Base-by-base conservation (phyloP, 2,888 invertebrate species). In the Urechis unicinctus region DNA sequence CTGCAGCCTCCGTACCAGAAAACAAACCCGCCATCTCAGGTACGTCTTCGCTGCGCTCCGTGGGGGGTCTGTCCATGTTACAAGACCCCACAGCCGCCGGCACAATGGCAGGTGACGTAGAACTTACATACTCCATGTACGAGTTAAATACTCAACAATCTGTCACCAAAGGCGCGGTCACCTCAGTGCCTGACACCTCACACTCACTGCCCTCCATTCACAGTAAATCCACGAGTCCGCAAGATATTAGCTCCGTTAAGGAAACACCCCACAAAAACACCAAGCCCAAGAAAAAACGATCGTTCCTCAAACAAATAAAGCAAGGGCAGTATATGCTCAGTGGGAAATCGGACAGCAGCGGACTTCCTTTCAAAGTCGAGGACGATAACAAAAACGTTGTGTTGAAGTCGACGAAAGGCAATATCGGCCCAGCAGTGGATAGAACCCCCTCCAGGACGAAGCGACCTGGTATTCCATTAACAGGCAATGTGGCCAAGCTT, bases 31-130 rank as follows among this genome's bases (percentile, higher is more conserved):
- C n/a, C n/a, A n/a, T n/a, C n/a, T n/a, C n/a, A n/a, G n/a, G n/a
- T n/a, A n/a, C n/a, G n/a, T n/a, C n/a, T n/a, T 53, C 53, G 5
- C 21, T 26, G n/a, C 50, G 30, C 24, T 55, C 55, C 28, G n/a
- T 55, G 5, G 55, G 50, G 4, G 55, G 50, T 17, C 26, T 56
- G n/a, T 56, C 56, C 5, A 43, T 52, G n/a, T 56, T 58, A 26
- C 3, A 22, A n/a, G 55, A 58, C 41, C 56, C 58, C 9, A 29
- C 28, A 3, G 50, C 58, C 9, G 24, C 50, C n/a, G 46, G 29
- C 28, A 42, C 52, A 6, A 26, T 58, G 49, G 36, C 58, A 5
- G n/a, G 52, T 21, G 56, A 57, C 36, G 49, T 52, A n/a, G 58
- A 58, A 42, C 9, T 53, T 22, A 52, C 36, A 13, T 36, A 36